These are phyloP conservation scores for Dallia pectoralis DNA, from an alignment of 2,797 vertebrate genomes.

Conservation along the genomic window DNA sequence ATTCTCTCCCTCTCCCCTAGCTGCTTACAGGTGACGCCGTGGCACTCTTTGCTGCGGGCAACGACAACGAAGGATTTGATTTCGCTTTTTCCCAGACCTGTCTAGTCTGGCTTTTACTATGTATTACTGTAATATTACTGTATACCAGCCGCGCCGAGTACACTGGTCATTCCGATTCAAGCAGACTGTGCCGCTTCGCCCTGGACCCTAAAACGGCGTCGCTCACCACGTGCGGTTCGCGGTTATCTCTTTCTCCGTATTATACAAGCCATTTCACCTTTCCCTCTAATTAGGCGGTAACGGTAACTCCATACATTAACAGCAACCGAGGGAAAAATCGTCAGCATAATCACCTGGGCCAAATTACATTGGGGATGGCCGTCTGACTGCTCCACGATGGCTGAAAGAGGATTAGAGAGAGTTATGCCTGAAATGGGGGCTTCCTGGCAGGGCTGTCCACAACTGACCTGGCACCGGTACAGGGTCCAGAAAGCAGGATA, in stretches of 20 bases:
- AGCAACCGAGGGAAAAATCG: conserved; percentile 75
- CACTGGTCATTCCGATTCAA: background rate
- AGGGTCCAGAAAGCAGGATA: conserved; percentile 41
- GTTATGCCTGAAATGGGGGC: conserved; percentile 72
- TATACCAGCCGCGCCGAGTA: background rate
- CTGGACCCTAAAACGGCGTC: conserved; percentile 46
- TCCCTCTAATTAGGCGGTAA: conserved; percentile 68
- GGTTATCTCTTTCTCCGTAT: conserved; percentile 70
- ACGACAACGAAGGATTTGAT: conserved; percentile 9
- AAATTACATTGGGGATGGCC: conserved; percentile 66
- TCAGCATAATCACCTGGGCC: conserved; percentile 72
- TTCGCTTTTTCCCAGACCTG: conserved; percentile 33
- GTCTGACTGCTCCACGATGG: conserved; percentile 68
- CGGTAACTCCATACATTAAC: conserved; percentile 75
- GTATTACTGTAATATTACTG: conserved; percentile 7
- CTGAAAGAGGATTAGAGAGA: conserved; percentile 75
- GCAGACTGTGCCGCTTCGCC: conserved; percentile 10
- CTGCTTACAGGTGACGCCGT: conserved; percentile 22
- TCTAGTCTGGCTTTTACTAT: conserved; percentile 29
- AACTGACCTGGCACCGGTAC: conserved; percentile 67
- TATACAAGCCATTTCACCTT: conserved; percentile 75
- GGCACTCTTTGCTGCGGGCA: conserved; percentile 41
- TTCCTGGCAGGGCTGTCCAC: conserved; percentile 67
- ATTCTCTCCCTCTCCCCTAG: conserved; percentile 8
- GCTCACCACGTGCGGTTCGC: conserved; percentile 51